A percentile compares a stretch with the other conserved stretches of the same genome.
phyloP scores from a whole-genome alignment of 2,888 invertebrate species.

The Aromia moschata region DNA sequence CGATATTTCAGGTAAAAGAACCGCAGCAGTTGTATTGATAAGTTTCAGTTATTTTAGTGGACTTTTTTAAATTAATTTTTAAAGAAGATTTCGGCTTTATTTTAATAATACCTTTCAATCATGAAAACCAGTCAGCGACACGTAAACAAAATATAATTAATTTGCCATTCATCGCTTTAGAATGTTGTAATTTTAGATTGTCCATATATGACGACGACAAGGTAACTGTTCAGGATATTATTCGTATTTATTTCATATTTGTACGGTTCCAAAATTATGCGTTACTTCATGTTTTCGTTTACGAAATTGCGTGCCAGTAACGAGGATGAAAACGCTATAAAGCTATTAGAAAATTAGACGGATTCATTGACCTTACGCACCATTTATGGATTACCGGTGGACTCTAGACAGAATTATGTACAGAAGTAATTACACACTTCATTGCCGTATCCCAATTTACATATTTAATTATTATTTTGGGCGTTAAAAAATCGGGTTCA shows the following conservation, averaged over 20 bases:
- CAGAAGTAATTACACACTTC: slow-evolving; percentile 9
- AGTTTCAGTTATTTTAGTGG: too few relatives aligned
- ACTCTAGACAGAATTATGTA: slow-evolving; percentile 12
- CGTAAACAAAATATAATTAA: slow-evolving; percentile 15
- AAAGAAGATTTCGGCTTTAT: background rate
- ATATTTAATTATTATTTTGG: slow-evolving; percentile 2
- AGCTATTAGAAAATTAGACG: slow-evolving; percentile 13
- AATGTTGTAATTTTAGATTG: slow-evolving; percentile 21
- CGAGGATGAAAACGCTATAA: too few relatives aligned
- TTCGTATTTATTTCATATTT: slow-evolving; percentile 9
- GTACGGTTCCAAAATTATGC: slow-evolving; percentile 6
- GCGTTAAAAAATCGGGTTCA: background rate
- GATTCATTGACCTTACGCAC: slow-evolving; percentile 26
- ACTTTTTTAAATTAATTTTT: too few relatives aligned
- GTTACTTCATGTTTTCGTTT: too few relatives aligned
- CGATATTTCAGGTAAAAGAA: too few relatives aligned
- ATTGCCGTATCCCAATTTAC: slow-evolving; percentile 4
- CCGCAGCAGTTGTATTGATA: too few relatives aligned
- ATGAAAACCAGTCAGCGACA: background rate
- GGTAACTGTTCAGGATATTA: slow-evolving; percentile 17
- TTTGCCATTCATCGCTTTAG: slow-evolving; percentile 14
- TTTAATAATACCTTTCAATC: background rate
- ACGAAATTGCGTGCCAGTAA: too few relatives aligned
- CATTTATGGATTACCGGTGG: slow-evolving; percentile 9
- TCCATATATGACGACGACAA: slow-evolving; percentile 20